Conservation (phyloP, 2,888 invertebrate species). For the Baccha elongata region DNA sequence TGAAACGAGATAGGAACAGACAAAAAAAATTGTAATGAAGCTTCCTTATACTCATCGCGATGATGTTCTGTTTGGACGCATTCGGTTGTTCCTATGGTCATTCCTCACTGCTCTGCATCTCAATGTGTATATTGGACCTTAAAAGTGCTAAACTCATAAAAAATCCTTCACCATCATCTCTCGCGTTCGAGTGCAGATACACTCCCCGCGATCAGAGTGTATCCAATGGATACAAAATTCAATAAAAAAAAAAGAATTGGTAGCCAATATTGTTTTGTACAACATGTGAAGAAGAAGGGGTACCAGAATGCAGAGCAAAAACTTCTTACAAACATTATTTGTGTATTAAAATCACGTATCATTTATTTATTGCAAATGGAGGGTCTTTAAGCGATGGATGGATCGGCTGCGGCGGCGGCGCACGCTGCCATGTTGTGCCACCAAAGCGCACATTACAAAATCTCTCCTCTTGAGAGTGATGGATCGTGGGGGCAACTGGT, state of each 20-base stretch:
- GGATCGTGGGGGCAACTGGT: conserved; percentile 68
- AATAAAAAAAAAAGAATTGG: conserved; percentile 68
- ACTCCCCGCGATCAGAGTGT: background rate
- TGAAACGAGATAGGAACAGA: conserved; percentile 46
- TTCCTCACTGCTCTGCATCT: conserved; percentile 70
- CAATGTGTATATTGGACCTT: conserved; percentile 68
- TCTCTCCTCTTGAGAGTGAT: conserved; percentile 35
- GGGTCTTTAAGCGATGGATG: conserved; percentile 65
- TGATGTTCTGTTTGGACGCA: conserved; percentile 40
- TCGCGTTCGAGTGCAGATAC: conserved; percentile 12
- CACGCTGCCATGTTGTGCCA: conserved; percentile 71
- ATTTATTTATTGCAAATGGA: conserved; percentile 82
- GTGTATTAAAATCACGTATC: conserved; percentile 83
- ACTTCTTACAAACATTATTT: conserved; percentile 77
- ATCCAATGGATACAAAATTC: conserved; percentile 51
- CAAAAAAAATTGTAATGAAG: conserved; percentile 43
- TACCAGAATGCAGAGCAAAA: conserved; percentile 25
- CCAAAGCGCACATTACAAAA: conserved; percentile 63
- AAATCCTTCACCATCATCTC: conserved; percentile 57
- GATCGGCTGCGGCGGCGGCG: conserved; percentile 35
- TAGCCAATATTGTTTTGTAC: conserved; percentile 6
- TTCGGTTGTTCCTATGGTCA: conserved; percentile 44
- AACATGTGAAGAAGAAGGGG: background rate
- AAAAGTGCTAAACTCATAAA: conserved; percentile 65
- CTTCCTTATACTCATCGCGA: conserved; percentile 9